phyloP scores from a whole-genome alignment of 2,113 vertebrate genomes.

The Sapayoa aenigma region DNA sequence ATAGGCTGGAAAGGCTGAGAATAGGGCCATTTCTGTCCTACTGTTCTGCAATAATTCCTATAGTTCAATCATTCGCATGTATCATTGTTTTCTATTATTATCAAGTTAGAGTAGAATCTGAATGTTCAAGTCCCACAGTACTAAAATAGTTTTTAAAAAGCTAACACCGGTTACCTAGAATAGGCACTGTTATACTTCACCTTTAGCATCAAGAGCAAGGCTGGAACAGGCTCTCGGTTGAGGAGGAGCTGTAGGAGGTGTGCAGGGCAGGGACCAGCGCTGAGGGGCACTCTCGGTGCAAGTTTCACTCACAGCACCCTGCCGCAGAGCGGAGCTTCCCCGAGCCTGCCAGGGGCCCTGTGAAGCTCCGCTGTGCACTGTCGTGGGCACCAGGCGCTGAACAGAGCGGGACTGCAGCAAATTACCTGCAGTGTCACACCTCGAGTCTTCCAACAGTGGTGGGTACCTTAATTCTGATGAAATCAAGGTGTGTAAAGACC shows the following conservation, averaged over 20 bases:
- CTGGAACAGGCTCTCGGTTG: not conserved
- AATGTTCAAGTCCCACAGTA: not conserved
- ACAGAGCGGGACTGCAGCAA: not conserved
- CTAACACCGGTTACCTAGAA: not conserved
- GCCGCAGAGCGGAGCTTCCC: not conserved
- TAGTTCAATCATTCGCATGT: not conserved
- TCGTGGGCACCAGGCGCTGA: accelerated
- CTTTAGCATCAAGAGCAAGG: accelerated
- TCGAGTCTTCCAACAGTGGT: not conserved
- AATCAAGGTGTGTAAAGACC: not conserved
- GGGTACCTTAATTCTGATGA: not conserved
- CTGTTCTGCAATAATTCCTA: slow-evolving; percentile 31
- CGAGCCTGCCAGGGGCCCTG: accelerated
- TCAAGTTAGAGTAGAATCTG: not conserved
- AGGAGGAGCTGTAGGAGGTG: not conserved
- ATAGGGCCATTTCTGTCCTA: slow-evolving; percentile 16
- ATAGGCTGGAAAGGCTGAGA: not conserved
- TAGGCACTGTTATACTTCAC: not conserved
- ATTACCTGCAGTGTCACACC: not conserved
- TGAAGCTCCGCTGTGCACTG: not conserved
- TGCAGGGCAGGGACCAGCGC: not conserved
- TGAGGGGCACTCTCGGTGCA: too few species aligned
- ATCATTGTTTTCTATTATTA: not conserved
- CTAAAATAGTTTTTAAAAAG: not conserved
- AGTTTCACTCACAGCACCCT: not conserved